Evolutionary conservation across 2,888 invertebrate genomes (phyloP).

Genomic region (Ctena decussata): DNA sequence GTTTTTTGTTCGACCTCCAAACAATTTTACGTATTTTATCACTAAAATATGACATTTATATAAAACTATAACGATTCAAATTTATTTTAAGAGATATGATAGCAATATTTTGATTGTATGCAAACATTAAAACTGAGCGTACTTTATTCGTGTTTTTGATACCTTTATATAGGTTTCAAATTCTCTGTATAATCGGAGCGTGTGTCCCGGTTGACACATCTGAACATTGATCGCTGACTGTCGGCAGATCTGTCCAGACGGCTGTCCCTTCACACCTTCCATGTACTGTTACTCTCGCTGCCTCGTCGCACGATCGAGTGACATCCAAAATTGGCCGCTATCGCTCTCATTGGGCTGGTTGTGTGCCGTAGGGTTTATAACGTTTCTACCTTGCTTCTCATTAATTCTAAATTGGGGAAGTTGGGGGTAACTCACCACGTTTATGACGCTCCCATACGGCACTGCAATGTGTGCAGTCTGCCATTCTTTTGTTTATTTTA

Average conservation of each 20-base stretch:
- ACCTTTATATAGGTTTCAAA: no score
- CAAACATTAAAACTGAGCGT: no score
- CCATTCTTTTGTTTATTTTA: conserved; percentile 58
- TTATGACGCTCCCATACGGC: conserved; percentile 73
- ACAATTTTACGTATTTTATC: no score
- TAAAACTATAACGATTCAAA: no score
- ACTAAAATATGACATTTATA: no score
- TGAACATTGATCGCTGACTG: conserved; percentile 83
- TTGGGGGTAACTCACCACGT: conserved; percentile 75
- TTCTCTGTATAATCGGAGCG: conserved; percentile 77
- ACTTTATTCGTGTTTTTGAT: no score
- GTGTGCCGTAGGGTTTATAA: conserved; percentile 72
- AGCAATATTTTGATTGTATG: no score
- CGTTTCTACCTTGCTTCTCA: conserved; percentile 69
- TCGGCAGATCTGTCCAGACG: conserved; percentile 82
- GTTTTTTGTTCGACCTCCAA: no score
- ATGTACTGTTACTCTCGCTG: conserved; percentile 72
- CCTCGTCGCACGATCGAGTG: conserved; percentile 76
- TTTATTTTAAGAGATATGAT: no score
- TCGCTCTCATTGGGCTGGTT: conserved; percentile 58
- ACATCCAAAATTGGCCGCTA: conserved; percentile 68
- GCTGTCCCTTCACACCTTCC: conserved; percentile 74
- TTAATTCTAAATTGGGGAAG: conserved; percentile 72
- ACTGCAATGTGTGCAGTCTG: conserved; percentile 75
- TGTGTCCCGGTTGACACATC: conserved; percentile 82